Evolutionary conservation across 2,888 invertebrate species (phyloP), one percentile per base, ranked within the genome.

Genomic region (Pachycephus smyrnensis): DNA sequence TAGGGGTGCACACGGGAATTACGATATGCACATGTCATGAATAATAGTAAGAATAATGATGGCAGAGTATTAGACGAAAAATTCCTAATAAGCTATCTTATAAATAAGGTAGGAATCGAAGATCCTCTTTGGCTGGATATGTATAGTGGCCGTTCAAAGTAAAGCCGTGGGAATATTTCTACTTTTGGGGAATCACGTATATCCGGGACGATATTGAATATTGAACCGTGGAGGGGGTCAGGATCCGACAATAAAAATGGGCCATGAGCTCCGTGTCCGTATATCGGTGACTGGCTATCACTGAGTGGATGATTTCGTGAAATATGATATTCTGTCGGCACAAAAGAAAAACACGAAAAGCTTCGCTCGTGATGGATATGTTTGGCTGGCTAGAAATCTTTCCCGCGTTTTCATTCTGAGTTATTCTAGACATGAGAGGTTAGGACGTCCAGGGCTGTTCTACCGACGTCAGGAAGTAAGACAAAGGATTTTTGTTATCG

Each of bases 361-460:
- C 78, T 73, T 35, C 68, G 36, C 36, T 73, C 40, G 73, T 76
- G 78, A 78, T 78, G 71, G 78, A 78, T 78, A 76, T 76, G 78
- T 78, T 78, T 76, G 73, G 75, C 31, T 36, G 71, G 71, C 71
- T 33, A 31, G 73, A 15, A 23, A 40, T 55, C 15, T 69, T 31
- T 15, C 32, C 11, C 35, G 11, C 30, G 4, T 76, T 55, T 69
- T 69, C 69, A 69, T 32, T 12, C 76, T 11, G 30, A 12, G 71
- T 69, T 55, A 55, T 55, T 23, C 15, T 15, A 0, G 55, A 23
- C 55, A 23, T 55, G 23, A 55, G 23, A 55, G 55, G 55, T 55
- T 55, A 55, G 55, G 23, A 55, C 55, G 9, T 55, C 9, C 35
- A 6, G 35, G 9, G 35, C 35, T 55, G 23, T 23, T 55, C 2